Evolutionary conservation across 2,797 vertebrate genomes (phyloP).

Genomic region (Tarsius wallacei): DNA sequence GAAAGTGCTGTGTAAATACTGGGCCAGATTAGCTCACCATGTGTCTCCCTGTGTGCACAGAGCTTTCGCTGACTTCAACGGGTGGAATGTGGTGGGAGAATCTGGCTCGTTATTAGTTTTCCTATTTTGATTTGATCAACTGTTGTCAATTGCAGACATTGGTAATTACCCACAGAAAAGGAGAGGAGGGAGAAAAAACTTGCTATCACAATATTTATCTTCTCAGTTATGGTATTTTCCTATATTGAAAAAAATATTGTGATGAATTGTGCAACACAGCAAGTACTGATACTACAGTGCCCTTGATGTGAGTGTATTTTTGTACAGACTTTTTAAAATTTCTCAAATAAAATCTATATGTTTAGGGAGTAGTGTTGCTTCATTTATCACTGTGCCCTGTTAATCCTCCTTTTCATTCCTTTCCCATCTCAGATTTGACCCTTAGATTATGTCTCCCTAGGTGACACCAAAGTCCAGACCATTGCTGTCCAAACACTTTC

Average conservation of each 20-base stretch:
- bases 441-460: not conserved
- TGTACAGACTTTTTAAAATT: conserved; percentile 29
- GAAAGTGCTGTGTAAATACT: conserved; percentile 86
- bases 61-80: conserved; percentile 81
- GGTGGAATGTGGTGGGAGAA: conserved; percentile 87
- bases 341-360: conserved; percentile 1
- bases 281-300: conserved; percentile 80
- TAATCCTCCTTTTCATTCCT: not conserved
- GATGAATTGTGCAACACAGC: conserved; percentile 81
- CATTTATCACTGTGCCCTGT: not conserved
- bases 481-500: not conserved
- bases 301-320: conserved; percentile 76
- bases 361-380: not conserved
- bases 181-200: conserved; percentile 84
- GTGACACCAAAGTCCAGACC: not conserved
- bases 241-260: conserved; percentile 88
- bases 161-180: conserved; percentile 87
- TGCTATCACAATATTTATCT: conserved; percentile 89
- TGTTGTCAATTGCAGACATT: conserved; percentile 89
- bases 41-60: conserved; percentile 86
- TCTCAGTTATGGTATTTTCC: conserved; percentile 87
- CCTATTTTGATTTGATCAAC: conserved; percentile 89
- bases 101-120: conserved; percentile 89
- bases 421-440: not conserved
- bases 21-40: conserved; percentile 87